Base-by-base conservation (phyloP, 2,888 invertebrate genomes). In the Branchellion lobata region DNA sequence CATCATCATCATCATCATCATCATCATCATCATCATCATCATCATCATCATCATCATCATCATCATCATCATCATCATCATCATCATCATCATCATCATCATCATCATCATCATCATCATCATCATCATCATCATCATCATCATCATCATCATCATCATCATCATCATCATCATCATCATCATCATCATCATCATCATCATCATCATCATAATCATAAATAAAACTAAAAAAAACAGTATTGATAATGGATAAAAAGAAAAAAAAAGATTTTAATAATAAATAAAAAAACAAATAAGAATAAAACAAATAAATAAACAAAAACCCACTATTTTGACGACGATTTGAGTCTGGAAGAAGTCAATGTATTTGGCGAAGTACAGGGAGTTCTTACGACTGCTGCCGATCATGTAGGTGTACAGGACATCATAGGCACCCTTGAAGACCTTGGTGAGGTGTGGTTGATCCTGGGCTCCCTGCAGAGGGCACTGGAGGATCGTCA, bases 301-400 rank as follows among this genome's bases (percentile, higher is more conserved):
- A 40, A n/a, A 47, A 47, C 18, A 47, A 47, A 47, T 47, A 47
- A 47, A 47, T 14, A 47, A 47, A 8, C n/a, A 69, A 21, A 24
- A n/a, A 79, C 80, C 79, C 81, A 87, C 87, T 85, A 82, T 68
- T 81, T 87, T 87, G 81, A 87, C 87, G 24, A 85, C 85, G 80
- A 88, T 87, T 81, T 88, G 87, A 2, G 86, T 86, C 82, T 87
- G 86, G 83, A 88, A 88, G 84, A 88, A 87, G 81, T 87, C 87
- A 61, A 88, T 87, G 83, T 88, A 87, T 81, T 88, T 87, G 80
- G 87, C 88, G 81, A 88, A 86, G 84, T 88, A 88, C 69, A 88
- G 85, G 18, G 87, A 86, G 83, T 88, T 88, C 80, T 88, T 88
- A 29, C 88, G 82, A 77, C 87, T 87, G 81, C 86, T 85, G 29